Conservation (phyloP, 2,113 vertebrate species). For the Poeciliopsis turrubarensis region DNA sequence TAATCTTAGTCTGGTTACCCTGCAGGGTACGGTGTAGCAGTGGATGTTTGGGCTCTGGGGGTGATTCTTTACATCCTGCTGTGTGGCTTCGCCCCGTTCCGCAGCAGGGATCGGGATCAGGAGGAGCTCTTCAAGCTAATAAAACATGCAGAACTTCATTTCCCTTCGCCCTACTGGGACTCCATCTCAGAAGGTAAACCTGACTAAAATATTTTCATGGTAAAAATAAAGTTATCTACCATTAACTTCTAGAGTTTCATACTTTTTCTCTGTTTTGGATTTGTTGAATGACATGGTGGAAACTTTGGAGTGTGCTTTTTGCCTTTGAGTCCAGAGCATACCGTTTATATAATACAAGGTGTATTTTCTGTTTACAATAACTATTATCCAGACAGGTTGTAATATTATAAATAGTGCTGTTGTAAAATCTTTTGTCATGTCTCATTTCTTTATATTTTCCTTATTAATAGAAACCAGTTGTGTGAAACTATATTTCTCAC, state of each 20-base stretch:
- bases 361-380: neutral
- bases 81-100: conserved; percentile 95
- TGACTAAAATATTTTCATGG: neutral
- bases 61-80: conserved; percentile 95
- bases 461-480: neutral
- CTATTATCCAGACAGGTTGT: neutral
- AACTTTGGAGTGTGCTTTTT: neutral
- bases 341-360: neutral
- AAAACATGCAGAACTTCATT: conserved; percentile 88
- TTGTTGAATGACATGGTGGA: neutral
- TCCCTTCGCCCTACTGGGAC: conserved; percentile 95
- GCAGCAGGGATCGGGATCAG: conserved; percentile 91
- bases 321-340: neutral
- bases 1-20: conserved; percentile 15
- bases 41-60: conserved; percentile 96
- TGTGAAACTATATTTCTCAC: neutral
- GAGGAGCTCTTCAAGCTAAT: conserved; percentile 94
- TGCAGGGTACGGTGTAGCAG: conserved; percentile 92
- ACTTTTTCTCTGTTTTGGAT: no score
- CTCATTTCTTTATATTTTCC: neutral
- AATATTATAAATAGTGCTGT: neutral
- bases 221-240: neutral
- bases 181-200: conserved; percentile 89
- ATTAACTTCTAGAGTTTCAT: no score
- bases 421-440: neutral